Conservation (phyloP, 2,113 vertebrate species). For the Sinocyclocheilus rhinocerous region DNA sequence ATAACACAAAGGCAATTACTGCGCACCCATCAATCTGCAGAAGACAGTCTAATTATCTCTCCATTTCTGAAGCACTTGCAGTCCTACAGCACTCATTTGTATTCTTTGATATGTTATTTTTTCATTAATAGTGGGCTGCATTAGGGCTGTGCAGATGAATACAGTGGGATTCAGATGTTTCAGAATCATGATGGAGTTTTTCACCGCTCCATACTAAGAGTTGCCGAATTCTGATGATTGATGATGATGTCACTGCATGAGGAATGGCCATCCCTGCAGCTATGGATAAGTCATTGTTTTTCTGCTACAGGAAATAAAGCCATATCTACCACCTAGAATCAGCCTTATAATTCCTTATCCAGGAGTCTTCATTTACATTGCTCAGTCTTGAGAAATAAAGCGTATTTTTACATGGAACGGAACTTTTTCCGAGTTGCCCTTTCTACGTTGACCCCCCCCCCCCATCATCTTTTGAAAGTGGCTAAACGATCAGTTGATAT, state of each 20-base stretch:
- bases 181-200: conserved; percentile 71
- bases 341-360: conserved; percentile 28
- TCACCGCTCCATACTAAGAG: conserved; percentile 71
- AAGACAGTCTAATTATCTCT: conserved; percentile 93
- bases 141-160: conserved; percentile 70
- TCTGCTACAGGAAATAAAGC: conserved; percentile 52
- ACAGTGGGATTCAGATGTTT: conserved; percentile 76
- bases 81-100: conserved; percentile 78
- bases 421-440: not conserved
- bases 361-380: conserved; percentile 5
- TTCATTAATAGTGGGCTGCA: conserved; percentile 80
- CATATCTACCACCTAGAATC: conserved; percentile 41
- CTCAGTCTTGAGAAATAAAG: not conserved
- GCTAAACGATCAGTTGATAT: no score
- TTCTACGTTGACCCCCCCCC: no score
- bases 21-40: conserved; percentile 93
- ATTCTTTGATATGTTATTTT: conserved; percentile 81
- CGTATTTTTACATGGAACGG: not conserved
- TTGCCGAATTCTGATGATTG: conserved; percentile 79
- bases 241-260: conserved; percentile 76
- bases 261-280: conserved; percentile 72
- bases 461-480: not conserved
- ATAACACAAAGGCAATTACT: conserved; percentile 98
- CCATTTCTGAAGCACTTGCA: conserved; percentile 94
- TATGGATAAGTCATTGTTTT: conserved; percentile 55